Evolutionary conservation across 2,797 vertebrate genomes (phyloP).

Genomic region (Buphagus erythrorhynchus): DNA sequence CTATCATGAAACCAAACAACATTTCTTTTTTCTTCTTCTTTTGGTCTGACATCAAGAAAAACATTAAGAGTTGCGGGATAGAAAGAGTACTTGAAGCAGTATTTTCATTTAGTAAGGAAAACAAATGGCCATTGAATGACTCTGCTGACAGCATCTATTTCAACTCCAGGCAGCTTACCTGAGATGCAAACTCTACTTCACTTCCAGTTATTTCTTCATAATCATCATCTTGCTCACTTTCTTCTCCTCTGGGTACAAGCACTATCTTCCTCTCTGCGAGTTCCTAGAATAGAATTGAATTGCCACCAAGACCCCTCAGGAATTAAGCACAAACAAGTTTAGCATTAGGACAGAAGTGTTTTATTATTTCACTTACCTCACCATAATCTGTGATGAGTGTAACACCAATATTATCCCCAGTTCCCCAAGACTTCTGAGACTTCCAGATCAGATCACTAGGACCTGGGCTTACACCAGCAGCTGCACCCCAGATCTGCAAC

Average conservation of each 20-base stretch:
- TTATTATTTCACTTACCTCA: slow-evolving; percentile 72
- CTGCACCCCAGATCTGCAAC: slow-evolving; percentile 85
- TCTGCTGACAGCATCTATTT: neutral
- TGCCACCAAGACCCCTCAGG: neutral
- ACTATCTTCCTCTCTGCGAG: slow-evolving; percentile 76
- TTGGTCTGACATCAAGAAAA: slow-evolving; percentile 76
- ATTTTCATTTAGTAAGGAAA: neutral
- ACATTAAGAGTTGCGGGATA: slow-evolving; percentile 2
- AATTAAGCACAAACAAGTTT: neutral
- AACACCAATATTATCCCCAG: slow-evolving; percentile 72
- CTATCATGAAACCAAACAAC: slow-evolving; percentile 83
- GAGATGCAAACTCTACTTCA: slow-evolving; percentile 68
- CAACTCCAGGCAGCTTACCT: slow-evolving; percentile 66
- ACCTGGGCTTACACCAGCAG: slow-evolving; percentile 68
- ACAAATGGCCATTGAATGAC: neutral
- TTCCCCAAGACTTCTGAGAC: slow-evolving; percentile 80
- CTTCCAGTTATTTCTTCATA: slow-evolving; percentile 71
- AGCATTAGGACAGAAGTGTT: neutral
- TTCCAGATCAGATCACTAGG: slow-evolving; percentile 80
- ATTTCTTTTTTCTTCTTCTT: slow-evolving; percentile 86
- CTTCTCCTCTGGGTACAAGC: slow-evolving; percentile 54
- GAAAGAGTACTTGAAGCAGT: neutral
- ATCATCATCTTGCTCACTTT: slow-evolving; percentile 74
- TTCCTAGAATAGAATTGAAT: slow-evolving; percentile 69
- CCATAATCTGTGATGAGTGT: slow-evolving; percentile 76